Evolutionary conservation across 23 tunicate genomes (phyloP).

Genomic region (Halocynthia roretzi): DNA sequence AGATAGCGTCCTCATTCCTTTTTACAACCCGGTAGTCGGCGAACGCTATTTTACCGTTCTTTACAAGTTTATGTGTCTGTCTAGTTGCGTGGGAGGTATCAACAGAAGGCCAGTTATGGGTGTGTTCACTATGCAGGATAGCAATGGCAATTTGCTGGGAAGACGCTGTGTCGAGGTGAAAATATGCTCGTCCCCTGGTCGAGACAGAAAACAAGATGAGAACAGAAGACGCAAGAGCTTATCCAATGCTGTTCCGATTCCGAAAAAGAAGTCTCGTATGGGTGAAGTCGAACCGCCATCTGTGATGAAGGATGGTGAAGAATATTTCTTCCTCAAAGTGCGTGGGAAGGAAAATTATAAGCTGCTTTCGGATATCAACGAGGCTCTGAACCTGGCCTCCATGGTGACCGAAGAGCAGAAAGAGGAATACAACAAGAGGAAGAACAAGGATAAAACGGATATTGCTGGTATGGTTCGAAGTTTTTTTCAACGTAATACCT

Average conservation of each 20-base stretch:
- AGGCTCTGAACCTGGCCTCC: constrained; percentile 8
- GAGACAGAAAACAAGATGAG: constrained; percentile 44
- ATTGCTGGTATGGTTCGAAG: too few species aligned
- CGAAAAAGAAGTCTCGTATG: not conserved
- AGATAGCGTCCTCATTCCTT: constrained; percentile 25
- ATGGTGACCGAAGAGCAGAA: constrained; percentile 3
- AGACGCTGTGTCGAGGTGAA: constrained; percentile 24
- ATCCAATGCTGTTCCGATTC: not conserved
- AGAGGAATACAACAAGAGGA: constrained; percentile 2
- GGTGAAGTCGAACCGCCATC: not conserved
- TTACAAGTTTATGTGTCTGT: constrained; percentile 47
- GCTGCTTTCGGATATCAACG: not conserved
- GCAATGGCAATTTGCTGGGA: constrained; percentile 39
- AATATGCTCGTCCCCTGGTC: constrained; percentile 51
- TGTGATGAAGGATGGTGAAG: not conserved
- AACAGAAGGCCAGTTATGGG: constrained; percentile 35
- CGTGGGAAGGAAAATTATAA: constrained; percentile 6
- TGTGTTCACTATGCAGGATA: constrained; percentile 29
- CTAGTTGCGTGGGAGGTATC: constrained; percentile 54
- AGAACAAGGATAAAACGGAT: not conserved
- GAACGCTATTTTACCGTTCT: not conserved
- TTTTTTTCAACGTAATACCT: too few species aligned
- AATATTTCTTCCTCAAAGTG: constrained; percentile 8
- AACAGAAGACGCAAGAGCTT: constrained; percentile 1
- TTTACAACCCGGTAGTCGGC: constrained; percentile 1